A percentile compares a stretch with the other conserved stretches of the same genome.
These are phyloP conservation scores for Crenichthys baileyi DNA, from an alignment of 2,797 vertebrate species.

Conservation along the genomic window DNA sequence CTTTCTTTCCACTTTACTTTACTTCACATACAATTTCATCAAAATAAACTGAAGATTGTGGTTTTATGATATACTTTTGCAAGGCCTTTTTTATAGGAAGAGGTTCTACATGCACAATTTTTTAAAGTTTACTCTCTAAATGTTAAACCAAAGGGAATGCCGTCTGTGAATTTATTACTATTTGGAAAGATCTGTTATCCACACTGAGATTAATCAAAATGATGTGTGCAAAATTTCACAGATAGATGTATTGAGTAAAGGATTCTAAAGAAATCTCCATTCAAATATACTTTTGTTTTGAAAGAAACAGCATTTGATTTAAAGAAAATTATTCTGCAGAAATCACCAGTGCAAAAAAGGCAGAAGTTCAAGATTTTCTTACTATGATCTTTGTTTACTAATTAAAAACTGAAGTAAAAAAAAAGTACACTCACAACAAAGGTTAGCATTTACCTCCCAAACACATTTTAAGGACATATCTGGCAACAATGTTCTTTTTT, in stretches of 20 bases:
- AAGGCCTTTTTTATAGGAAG: not conserved
- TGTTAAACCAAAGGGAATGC: not conserved
- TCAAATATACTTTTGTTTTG: not conserved
- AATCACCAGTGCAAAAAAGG: not conserved
- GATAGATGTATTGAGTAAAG: constrained; percentile 36
- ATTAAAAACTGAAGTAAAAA: not conserved
- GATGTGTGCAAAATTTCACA: constrained; percentile 26
- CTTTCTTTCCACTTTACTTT: not conserved
- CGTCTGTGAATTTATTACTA: constrained; percentile 6
- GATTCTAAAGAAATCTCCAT: not conserved
- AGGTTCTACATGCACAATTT: not conserved
- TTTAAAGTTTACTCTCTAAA: constrained; percentile 1
- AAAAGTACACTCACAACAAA: not conserved
- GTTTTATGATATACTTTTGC: not conserved
- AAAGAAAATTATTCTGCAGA: not conserved
- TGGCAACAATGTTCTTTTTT: not conserved
- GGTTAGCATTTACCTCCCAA: not conserved
- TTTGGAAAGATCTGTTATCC: constrained; percentile 37
- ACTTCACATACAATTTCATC: not conserved
- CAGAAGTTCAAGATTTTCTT: not conserved
- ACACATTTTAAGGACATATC: not conserved
- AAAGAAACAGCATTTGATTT: not conserved
- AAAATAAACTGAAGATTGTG: not conserved
- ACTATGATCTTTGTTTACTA: not conserved
- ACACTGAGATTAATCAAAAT: constrained; percentile 23